Base-by-base conservation (phyloP, 2,797 vertebrate genomes). In the Pelochelys cantorii region DNA sequence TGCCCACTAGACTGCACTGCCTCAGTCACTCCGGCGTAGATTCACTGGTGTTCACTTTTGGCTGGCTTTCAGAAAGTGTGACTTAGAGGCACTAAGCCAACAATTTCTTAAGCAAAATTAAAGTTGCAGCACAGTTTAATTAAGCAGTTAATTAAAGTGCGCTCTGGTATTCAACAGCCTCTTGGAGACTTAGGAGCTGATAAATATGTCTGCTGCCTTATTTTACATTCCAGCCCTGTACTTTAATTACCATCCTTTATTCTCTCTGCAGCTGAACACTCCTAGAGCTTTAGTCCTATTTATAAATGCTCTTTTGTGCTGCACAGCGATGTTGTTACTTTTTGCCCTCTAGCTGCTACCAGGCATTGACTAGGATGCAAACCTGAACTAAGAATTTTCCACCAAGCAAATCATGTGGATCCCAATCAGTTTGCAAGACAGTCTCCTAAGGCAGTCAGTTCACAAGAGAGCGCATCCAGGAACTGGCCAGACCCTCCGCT, bases 191-290 rank as follows among this genome's bases (percentile, higher is more conserved):
- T 71, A 42, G 27, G 75, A 96, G 81, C 93, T 15, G 10, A 93
- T 85, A 91, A 95, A 96, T 91, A 86, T 90, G 83, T 91, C 95
- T 86, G 81, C 92, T 94, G 54, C 59, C 84, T 86, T 92, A 55
- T 92, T 91, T 89, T 82, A 8, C 65, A 77, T 86, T 87, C 42
- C 37, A 80, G 92, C 90, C 88, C 71, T 75, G 88, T 62, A 15
- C 60, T 96, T 94, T 95, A 95, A 96, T 97, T 96, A 94, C 93
- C 74, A 87, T 62, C 85, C 89, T 90, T 82, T 25, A 86, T 87
- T 92, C 96, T 79, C 60, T 84, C 86, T 94, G 94, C 90, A 95
- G 90, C 34, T 92, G 92, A 92, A 23, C n/a, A 60, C 71, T 88
- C 84, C 81, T 81, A 31, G 81, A 83, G 71, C 57, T 77, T 88